Evolutionary conservation across 2,113 vertebrate species (phyloP).

Genomic region (Vireo altiloquus): DNA sequence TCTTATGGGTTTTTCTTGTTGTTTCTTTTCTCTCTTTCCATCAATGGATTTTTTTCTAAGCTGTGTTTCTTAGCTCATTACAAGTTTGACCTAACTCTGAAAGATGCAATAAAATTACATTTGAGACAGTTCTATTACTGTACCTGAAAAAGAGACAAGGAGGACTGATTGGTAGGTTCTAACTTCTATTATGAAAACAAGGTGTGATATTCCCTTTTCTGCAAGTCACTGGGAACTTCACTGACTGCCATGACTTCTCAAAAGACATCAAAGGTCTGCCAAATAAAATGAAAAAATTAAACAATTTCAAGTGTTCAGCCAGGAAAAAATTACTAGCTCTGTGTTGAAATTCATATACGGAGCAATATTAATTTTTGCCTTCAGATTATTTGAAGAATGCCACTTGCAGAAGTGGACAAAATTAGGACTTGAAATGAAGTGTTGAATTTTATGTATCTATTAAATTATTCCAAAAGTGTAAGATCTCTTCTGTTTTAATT

Average conservation of each 20-base stretch:
- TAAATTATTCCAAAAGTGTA: background rate
- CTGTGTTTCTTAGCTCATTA: background rate
- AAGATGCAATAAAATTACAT: background rate
- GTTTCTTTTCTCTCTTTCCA: background rate
- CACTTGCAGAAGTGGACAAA: background rate
- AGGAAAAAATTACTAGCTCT: background rate
- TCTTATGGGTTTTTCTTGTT: background rate
- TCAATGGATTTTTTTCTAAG: background rate
- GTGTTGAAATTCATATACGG: background rate
- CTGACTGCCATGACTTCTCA: background rate
- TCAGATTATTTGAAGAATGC: background rate
- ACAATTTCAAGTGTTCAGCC: background rate
- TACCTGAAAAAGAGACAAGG: background rate
- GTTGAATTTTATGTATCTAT: background rate
- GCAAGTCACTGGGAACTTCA: background rate
- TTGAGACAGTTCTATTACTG: background rate
- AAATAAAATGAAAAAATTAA: background rate
- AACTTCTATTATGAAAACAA: background rate
- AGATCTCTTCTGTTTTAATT: background rate
- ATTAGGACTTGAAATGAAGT: background rate
- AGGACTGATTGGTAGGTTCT: background rate
- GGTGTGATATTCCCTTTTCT: background rate
- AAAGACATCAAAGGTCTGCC: background rate
- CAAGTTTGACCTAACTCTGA: background rate
- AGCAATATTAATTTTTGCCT: background rate